These are phyloP conservation scores for Pangasius sanitwongsei DNA, from an alignment of 2,797 vertebrate genomes.

Conservation along the genomic window DNA sequence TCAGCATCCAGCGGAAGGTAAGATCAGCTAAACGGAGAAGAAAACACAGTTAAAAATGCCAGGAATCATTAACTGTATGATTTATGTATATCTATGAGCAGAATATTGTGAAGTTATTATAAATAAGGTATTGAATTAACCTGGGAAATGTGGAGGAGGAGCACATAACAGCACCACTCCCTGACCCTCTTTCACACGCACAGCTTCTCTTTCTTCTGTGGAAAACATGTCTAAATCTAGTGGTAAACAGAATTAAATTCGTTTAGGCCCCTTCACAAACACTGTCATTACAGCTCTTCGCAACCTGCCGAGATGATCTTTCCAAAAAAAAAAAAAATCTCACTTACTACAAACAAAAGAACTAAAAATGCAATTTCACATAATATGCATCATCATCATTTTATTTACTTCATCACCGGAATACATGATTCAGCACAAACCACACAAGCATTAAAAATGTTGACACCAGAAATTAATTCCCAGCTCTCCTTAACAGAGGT, in stretches of 20 bases:
- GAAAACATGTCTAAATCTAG: slow-evolving; percentile 93
- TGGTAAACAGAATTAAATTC: slow-evolving; percentile 11
- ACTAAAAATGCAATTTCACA: slow-evolving; percentile 22
- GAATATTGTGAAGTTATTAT: background rate
- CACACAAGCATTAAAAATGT: slow-evolving; percentile 18
- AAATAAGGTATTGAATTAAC: slow-evolving; percentile 66
- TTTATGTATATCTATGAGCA: slow-evolving; percentile 47
- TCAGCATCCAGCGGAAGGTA: slow-evolving; percentile 96
- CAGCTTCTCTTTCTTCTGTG: slow-evolving; percentile 87
- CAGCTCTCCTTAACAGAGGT: background rate
- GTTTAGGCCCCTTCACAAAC: slow-evolving; percentile 21
- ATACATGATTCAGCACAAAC: slow-evolving; percentile 25
- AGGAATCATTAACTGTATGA: background rate
- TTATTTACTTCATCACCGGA: background rate
- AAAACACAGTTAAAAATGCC: slow-evolving; percentile 33
- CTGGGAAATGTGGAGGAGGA: slow-evolving; percentile 91
- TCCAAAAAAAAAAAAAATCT: slow-evolving; percentile 1
- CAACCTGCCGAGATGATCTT: slow-evolving; percentile 9
- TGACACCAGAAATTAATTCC: slow-evolving; percentile 46
- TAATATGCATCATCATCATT: slow-evolving; percentile 33
- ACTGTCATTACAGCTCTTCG: background rate
- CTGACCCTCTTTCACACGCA: slow-evolving; percentile 89
- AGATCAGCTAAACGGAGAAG: slow-evolving; percentile 80
- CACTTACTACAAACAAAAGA: slow-evolving; percentile 17
- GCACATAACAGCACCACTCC: slow-evolving; percentile 92